Conservation (phyloP, 2,113 vertebrate genomes). For the Chloroceryle aenea region DNA sequence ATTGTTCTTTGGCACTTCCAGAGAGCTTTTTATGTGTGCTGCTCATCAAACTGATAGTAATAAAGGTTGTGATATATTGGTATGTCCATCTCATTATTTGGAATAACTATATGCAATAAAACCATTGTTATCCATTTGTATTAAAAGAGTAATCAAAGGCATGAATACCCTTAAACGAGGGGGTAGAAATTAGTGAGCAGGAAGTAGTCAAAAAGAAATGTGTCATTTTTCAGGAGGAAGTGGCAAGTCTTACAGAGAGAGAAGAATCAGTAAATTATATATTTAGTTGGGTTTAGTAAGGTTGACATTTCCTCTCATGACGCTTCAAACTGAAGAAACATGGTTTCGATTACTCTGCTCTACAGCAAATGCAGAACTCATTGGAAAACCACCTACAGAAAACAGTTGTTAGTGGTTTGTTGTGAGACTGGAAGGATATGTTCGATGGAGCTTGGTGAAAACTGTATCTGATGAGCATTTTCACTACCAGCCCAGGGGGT, state of each 20-base stretch:
- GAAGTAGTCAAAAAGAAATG: background rate
- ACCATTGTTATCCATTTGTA: background rate
- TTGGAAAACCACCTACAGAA: background rate
- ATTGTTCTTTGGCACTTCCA: background rate
- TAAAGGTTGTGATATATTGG: background rate
- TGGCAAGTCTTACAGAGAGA: background rate
- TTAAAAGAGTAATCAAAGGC: background rate
- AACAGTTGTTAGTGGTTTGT: fast-evolving
- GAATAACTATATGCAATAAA: background rate
- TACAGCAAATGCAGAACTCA: background rate
- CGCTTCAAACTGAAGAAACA: background rate
- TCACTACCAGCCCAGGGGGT: background rate
- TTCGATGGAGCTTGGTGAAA: background rate
- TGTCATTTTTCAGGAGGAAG: background rate
- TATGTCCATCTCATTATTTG: background rate
- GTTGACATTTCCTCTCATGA: background rate
- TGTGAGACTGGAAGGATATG: background rate
- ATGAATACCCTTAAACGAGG: background rate
- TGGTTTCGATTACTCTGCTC: background rate
- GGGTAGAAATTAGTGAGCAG: background rate
- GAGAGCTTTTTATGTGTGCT: background rate
- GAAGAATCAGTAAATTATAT: background rate
- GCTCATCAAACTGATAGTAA: background rate
- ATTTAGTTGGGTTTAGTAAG: background rate
- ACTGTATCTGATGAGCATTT: background rate